Conservation (phyloP, 2,113 vertebrate species). For the Hydrochoerus hydrochaeris region DNA sequence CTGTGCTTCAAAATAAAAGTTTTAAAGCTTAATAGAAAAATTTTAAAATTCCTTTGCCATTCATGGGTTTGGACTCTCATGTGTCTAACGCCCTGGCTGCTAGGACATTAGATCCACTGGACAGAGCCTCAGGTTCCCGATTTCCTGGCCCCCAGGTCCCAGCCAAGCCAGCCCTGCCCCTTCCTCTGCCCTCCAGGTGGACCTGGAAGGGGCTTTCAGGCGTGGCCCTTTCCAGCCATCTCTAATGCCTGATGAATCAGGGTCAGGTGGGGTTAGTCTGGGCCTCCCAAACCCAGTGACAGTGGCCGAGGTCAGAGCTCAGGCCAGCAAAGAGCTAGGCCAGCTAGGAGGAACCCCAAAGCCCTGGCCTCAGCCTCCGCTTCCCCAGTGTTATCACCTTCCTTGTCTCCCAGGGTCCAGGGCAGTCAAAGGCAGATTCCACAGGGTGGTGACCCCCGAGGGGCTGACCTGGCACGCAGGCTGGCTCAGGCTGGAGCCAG, state of each 20-base stretch:
- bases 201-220: not conserved
- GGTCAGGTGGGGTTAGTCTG: not conserved
- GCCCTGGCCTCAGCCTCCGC: not conserved
- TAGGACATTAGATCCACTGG: slow-evolving; percentile 1
- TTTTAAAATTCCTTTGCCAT: not conserved
- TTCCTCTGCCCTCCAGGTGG: slow-evolving; percentile 62
- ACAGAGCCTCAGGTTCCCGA: slow-evolving; percentile 53
- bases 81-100: slow-evolving; percentile 1
- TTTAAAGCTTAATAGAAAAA: not conserved
- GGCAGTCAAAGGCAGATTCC: not conserved
- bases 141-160: slow-evolving; percentile 9
- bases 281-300: not conserved
- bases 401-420: not conserved
- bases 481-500: not conserved
- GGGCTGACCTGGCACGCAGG: not conserved
- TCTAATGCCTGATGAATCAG: not conserved
- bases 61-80: not conserved
- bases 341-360: not conserved
- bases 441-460: not conserved
- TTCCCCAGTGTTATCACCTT: fast-evolving
- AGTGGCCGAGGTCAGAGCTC: not conserved
- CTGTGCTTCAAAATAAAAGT: slow-evolving; percentile 30
- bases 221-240: not conserved
- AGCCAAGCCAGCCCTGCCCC: slow-evolving; percentile 25
- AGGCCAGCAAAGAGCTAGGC: not conserved